Conservation (phyloP, 2,888 invertebrate species). For the Lucinisca nassula region DNA sequence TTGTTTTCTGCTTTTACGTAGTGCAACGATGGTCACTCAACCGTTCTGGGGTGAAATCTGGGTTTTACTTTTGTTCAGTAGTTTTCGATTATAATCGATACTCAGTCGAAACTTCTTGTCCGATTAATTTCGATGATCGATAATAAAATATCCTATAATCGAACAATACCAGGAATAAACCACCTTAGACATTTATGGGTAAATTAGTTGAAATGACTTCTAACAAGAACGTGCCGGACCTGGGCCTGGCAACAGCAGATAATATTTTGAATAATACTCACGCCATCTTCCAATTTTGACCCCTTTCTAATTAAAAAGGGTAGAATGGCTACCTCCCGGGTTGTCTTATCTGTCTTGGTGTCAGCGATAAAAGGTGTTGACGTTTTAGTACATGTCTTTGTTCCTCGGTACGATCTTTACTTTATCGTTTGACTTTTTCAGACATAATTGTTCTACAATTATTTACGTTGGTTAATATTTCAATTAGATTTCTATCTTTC, state of each 20-base stretch:
- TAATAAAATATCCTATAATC: neutral
- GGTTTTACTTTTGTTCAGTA: too few relatives aligned
- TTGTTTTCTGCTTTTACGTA: too few relatives aligned
- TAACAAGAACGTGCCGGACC: neutral
- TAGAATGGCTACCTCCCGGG: conserved; percentile 39
- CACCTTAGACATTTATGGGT: neutral
- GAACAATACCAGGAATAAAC: neutral
- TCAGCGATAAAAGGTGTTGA: conserved; percentile 44
- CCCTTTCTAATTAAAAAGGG: neutral
- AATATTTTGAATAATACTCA: neutral
- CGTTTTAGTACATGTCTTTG: conserved; percentile 21
- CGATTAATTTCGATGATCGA: neutral
- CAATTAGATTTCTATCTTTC: conserved; percentile 3
- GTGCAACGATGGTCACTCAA: too few relatives aligned
- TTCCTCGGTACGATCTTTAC: neutral
- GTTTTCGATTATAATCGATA: too few relatives aligned
- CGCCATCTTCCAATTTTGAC: conserved; percentile 13
- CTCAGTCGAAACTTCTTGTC: neutral
- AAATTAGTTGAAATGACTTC: neutral
- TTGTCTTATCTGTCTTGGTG: conserved; percentile 44
- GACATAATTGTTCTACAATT: neutral
- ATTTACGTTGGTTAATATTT: conserved; percentile 3
- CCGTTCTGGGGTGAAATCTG: too few relatives aligned
- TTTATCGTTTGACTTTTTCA: conserved; percentile 5
- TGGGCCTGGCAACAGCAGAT: neutral